These are phyloP conservation scores for Hydractinia echinata DNA, from an alignment of 30 jellyfish, hydroid and myxozoan genomes.

Conservation along the genomic window DNA sequence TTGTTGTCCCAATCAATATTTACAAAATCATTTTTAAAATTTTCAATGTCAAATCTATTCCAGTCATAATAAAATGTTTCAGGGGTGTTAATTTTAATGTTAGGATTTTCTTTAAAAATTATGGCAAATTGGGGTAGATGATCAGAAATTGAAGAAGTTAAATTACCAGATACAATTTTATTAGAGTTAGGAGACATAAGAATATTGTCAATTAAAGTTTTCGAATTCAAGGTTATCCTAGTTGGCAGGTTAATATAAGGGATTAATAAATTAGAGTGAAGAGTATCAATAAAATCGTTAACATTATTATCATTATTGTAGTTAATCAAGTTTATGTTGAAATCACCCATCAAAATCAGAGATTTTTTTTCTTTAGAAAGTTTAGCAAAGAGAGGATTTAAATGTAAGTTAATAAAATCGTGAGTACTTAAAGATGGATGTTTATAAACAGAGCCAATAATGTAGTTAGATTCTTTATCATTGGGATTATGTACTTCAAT, in stretches of 20 bases:
- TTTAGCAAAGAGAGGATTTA: background rate
- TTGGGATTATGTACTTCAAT: no score
- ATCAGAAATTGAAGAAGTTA: background rate
- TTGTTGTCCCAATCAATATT: no score
- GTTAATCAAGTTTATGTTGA: conserved; percentile 9
- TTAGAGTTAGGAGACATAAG: background rate
- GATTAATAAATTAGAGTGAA: background rate
- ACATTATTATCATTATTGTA: background rate
- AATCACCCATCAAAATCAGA: background rate
- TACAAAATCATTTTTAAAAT: no score
- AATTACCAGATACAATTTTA: background rate
- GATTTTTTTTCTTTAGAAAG: background rate
- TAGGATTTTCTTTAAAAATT: background rate
- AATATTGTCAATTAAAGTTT: background rate
- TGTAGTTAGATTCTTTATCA: no score
- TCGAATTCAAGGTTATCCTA: background rate
- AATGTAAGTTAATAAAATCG: background rate
- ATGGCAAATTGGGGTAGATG: background rate
- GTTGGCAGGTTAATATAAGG: conserved; percentile 8
- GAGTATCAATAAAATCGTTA: conserved; percentile 5
- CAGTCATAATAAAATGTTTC: no score
- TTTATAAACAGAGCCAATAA: background rate
- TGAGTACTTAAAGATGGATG: background rate
- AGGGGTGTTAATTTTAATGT: background rate
- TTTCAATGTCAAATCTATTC: no score